Conservation (phyloP, 1,140 invertebrate genomes). For the Drosophila subpulchrella region DNA sequence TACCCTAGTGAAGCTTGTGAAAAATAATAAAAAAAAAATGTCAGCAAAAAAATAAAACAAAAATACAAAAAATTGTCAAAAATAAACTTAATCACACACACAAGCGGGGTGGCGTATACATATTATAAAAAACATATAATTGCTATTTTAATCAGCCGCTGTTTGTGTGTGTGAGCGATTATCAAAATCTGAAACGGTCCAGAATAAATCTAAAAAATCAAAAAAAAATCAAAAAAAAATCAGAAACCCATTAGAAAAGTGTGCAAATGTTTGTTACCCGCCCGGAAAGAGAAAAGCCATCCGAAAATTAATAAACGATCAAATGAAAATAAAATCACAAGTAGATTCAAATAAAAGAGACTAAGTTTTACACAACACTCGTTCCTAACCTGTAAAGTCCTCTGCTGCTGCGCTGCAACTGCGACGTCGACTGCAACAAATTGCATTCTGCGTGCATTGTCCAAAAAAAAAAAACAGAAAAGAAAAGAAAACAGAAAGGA, state of each 20-base stretch:
- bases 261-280: slow-evolving; percentile 78
- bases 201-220: slow-evolving; percentile 3
- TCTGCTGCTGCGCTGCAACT: slow-evolving; percentile 46
- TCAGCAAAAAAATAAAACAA: slow-evolving; percentile 26
- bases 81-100: slow-evolving; percentile 72
- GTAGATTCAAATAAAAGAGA: slow-evolving; percentile 49
- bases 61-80: slow-evolving; percentile 65
- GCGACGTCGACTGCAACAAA: slow-evolving; percentile 40
- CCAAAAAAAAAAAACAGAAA: slow-evolving; percentile 37
- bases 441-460: slow-evolving; percentile 64
- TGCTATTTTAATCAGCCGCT: slow-evolving; percentile 45
- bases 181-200: slow-evolving; percentile 30
- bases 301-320: slow-evolving; percentile 26
- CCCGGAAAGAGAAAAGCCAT: slow-evolving; percentile 54
- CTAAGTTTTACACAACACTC: slow-evolving; percentile 78
- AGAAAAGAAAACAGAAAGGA: background rate
- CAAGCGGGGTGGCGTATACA: slow-evolving; percentile 29
- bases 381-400: slow-evolving; percentile 74
- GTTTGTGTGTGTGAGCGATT: slow-evolving; percentile 36
- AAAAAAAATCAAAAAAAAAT: slow-evolving; percentile 19
- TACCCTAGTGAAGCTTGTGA: slow-evolving; percentile 22
- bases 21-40: slow-evolving; percentile 42
- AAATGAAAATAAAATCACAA: slow-evolving; percentile 19
- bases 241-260: slow-evolving; percentile 53
- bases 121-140: slow-evolving; percentile 47